These are phyloP conservation scores for Habrosyne pyritoides DNA, from an alignment of 2,888 invertebrate species.

Conservation along the genomic window DNA sequence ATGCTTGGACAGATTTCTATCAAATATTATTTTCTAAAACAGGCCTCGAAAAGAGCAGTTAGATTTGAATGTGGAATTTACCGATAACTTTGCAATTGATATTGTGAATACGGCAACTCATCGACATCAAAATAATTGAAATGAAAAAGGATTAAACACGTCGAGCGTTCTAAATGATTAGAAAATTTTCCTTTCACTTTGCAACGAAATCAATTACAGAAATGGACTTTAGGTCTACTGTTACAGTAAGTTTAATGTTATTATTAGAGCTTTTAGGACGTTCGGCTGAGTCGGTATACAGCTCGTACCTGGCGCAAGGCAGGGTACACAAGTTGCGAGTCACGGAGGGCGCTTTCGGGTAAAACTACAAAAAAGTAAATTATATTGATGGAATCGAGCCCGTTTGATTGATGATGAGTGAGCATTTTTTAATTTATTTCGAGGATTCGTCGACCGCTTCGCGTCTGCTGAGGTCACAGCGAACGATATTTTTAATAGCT, in stretches of 20 bases:
- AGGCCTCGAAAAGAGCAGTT: not conserved
- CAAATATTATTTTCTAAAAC: not conserved
- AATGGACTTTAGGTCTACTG: constrained; percentile 45
- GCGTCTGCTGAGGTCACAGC: constrained; percentile 59
- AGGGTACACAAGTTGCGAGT: constrained; percentile 65
- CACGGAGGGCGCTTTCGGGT: constrained; percentile 78
- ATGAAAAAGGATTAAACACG: constrained; percentile 31
- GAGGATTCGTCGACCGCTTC: constrained; percentile 67
- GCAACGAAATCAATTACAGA: constrained; percentile 48
- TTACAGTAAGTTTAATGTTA: constrained; percentile 35
- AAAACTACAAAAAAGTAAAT: constrained; percentile 82
- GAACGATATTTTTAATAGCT: constrained; percentile 37
- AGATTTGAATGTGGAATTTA: not conserved
- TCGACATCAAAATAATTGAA: constrained; percentile 9
- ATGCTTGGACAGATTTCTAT: not conserved
- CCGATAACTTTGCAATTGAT: not conserved
- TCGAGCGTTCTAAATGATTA: constrained; percentile 21
- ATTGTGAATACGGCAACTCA: not conserved
- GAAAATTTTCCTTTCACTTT: constrained; percentile 33
- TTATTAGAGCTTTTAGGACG: constrained; percentile 12
- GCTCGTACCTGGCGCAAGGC: constrained; percentile 64
- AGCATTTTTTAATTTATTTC: constrained; percentile 82
- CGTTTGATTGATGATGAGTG: constrained; percentile 82
- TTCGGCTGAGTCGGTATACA: constrained; percentile 8
- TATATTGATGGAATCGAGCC: constrained; percentile 82